phyloP scores from a whole-genome alignment of 92 coral and sea anemone species.

The Muricea muricata region DNA sequence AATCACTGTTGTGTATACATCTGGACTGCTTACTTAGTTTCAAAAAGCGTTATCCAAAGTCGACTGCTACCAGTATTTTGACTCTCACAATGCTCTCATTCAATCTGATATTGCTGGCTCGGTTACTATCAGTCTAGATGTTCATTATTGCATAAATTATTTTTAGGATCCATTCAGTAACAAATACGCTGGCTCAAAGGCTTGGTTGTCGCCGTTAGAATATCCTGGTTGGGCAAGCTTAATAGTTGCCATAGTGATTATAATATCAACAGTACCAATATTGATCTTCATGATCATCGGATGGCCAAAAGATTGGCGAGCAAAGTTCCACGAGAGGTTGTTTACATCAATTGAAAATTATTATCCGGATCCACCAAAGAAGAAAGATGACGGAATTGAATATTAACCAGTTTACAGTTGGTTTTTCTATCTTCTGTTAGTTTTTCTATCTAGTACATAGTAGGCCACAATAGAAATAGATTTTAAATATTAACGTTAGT shows the following conservation, averaged over 20 bases:
- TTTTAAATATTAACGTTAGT: too few species aligned
- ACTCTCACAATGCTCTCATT: too few species aligned
- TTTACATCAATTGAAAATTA: constrained; percentile 83
- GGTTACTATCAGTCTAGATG: too few species aligned
- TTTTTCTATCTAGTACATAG: neutral
- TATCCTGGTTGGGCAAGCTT: constrained; percentile 93
- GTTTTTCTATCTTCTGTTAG: neutral
- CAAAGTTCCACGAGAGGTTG: constrained; percentile 77
- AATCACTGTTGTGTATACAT: too few species aligned
- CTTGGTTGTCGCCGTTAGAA: constrained; percentile 60
- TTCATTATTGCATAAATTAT: too few species aligned
- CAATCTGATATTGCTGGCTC: too few species aligned
- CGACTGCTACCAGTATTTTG: too few species aligned
- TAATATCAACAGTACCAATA: constrained; percentile 87
- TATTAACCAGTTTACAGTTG: neutral
- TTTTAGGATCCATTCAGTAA: constrained; percentile 78
- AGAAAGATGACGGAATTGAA: constrained; percentile 14
- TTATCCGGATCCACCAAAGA: constrained; percentile 80
- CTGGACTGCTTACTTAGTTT: too few species aligned
- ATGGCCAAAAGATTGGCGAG: constrained; percentile 97
- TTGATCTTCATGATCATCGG: constrained; percentile 82
- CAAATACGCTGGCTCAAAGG: constrained; percentile 65
- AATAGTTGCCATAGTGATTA: constrained; percentile 69
- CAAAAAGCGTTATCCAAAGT: too few species aligned
- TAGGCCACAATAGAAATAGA: too few species aligned